These are phyloP conservation scores for Prinia subflava DNA, from an alignment of 2,113 vertebrate species.

Conservation along the genomic window DNA sequence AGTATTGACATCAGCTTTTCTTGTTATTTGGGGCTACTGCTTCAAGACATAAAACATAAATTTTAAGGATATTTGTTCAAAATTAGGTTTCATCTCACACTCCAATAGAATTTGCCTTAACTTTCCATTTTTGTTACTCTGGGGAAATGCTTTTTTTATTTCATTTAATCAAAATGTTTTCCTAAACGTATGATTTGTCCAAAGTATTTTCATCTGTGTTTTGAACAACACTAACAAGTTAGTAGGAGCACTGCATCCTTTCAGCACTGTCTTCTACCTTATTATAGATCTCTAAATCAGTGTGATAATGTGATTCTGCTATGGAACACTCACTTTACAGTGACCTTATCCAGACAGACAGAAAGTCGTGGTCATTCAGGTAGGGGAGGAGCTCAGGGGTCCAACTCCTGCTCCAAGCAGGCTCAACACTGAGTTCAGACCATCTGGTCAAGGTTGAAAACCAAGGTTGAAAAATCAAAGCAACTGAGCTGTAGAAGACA, in stretches of 20 bases:
- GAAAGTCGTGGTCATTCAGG: background rate
- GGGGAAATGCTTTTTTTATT: background rate
- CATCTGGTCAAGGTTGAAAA: background rate
- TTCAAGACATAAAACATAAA: background rate
- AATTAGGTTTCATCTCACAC: background rate
- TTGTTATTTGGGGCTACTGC: background rate
- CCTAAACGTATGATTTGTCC: background rate
- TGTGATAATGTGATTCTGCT: background rate
- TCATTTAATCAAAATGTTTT: background rate
- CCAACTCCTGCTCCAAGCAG: background rate
- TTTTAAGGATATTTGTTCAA: background rate
- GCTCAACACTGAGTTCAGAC: background rate
- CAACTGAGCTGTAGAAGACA: background rate
- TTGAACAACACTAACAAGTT: background rate
- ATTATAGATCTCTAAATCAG: background rate
- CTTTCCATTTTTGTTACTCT: background rate
- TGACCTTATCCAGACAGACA: background rate
- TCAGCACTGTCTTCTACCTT: background rate
- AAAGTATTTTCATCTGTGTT: background rate
- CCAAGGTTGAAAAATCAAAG: background rate
- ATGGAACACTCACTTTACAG: background rate
- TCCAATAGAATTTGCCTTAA: background rate
- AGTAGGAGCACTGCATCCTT: background rate
- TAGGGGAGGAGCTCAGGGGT: background rate
- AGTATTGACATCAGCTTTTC: background rate